Base-by-base conservation (phyloP, 1,140 invertebrate genomes). In the Atta cephalotes region DNA sequence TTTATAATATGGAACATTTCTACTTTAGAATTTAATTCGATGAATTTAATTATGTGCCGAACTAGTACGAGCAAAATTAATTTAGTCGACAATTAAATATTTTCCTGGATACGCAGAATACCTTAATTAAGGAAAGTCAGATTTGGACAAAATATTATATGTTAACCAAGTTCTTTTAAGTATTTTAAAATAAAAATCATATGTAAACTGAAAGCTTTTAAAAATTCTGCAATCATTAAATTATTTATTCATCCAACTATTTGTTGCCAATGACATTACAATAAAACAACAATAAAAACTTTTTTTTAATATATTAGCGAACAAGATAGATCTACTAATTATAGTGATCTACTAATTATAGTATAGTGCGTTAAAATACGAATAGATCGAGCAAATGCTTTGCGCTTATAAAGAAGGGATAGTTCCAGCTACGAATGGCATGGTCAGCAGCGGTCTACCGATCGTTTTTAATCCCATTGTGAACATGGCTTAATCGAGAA, bases 401-500 rank as follows among this genome's bases (percentile, higher is more conserved):
- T 58, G 87, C 79, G 89, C 88, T 92, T 81, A 80, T 78, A 80
- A 74, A 77, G 81, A 89, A 91, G 91, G 89, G 88, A 89, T 93
- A 88, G 92, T 91, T 92, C 87, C 88, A 91, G 90, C 89, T 92
- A 92, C 89, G 91, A 93, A 92, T 87, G 92, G 93, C 94, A 92
- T 88, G 93, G 94, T 94, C 94, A 94, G 93, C 93, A 94, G 94
- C 80, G 94, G 94, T 94, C 93, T 93, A 93, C 94, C 93, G 93
- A 91, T 94, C 92, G 92, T 94, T 94, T 94, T 94, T 94, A 94
- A 94, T 94, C 93, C 93, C 93, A 94, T 94, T 94, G 94, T 94
- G 94, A 94, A 92, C 93, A 92, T 91, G 93, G 91, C 93, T 94
- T 94, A 94, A 94, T 94, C 93, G 93, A 91, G 92, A 92, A 92